A percentile compares a stretch with the other conserved stretches of the same genome.
These are phyloP conservation scores for Craseonycteris thonglongyai DNA, from an alignment of 2,113 vertebrate species.

Conservation along the genomic window DNA sequence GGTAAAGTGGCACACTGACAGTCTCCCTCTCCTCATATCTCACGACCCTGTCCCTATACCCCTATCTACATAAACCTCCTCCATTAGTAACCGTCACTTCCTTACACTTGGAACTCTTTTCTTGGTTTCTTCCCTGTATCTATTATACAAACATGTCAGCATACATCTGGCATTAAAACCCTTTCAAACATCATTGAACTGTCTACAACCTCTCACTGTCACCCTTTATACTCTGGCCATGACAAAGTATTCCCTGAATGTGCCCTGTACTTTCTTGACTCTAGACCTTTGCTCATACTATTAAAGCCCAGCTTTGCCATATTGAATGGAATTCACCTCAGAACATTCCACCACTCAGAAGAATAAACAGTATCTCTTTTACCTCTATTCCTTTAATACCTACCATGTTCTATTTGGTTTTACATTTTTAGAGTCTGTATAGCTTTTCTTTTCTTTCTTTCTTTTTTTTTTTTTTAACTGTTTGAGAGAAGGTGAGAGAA, in stretches of 20 bases:
- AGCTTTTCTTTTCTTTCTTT: too few relatives aligned
- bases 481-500: too few relatives aligned
- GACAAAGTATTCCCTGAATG: neutral
- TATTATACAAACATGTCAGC: neutral
- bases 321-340: neutral
- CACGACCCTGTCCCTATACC: neutral
- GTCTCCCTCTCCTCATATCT: neutral
- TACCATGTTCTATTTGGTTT: neutral
- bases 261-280: neutral
- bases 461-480: too few relatives aligned
- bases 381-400: neutral
- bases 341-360: neutral
- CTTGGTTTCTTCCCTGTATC: neutral
- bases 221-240: neutral
- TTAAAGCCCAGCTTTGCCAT: neutral
- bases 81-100: neutral
- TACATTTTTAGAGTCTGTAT: neutral
- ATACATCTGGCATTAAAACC: neutral
- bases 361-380: neutral
- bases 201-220: neutral
- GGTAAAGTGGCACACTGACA: neutral
- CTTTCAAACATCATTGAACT: neutral
- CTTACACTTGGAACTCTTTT: neutral
- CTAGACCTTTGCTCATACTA: neutral
- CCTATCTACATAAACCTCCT: neutral